These are phyloP conservation scores for Lethenteron camtschaticum DNA, from an alignment of 2,113 vertebrate species.

Conservation along the genomic window DNA sequence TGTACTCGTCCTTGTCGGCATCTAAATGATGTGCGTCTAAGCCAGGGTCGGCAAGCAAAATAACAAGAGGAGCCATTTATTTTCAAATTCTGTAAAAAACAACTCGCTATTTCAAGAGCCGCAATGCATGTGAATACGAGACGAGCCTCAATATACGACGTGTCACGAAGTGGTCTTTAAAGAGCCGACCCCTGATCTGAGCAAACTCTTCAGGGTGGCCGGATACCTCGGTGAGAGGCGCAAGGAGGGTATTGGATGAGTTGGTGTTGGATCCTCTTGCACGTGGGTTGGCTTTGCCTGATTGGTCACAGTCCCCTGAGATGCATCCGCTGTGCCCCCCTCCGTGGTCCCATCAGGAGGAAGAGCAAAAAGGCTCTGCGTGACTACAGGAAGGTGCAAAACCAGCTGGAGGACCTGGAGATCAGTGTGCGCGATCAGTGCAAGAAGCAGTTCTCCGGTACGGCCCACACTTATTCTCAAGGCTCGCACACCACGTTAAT, in stretches of 20 bases:
- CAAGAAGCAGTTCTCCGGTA: slow-evolving; percentile 96
- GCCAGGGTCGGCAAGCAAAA: not conserved
- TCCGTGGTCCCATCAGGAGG: slow-evolving; percentile 30
- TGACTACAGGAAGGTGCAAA: slow-evolving; percentile 97
- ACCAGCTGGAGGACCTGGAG: slow-evolving; percentile 88
- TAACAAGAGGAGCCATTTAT: not conserved
- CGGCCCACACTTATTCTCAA: not conserved
- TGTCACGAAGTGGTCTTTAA: too few relatives aligned
- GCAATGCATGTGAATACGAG: too few relatives aligned
- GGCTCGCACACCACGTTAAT: too few relatives aligned
- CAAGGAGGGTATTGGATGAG: not conserved
- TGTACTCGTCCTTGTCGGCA: not conserved
- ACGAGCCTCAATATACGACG: too few relatives aligned
- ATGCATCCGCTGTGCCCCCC: not conserved
- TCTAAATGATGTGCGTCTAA: not conserved
- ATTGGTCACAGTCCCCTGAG: not conserved
- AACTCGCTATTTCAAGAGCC: too few relatives aligned
- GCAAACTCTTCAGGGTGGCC: not conserved
- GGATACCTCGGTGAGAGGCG: not conserved
- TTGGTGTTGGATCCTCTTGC: not conserved
- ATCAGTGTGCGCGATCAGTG: slow-evolving; percentile 91
- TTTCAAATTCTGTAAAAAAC: too few relatives aligned
- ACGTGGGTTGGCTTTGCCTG: not conserved
- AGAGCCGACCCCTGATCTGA: not conserved
- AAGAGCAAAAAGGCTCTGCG: slow-evolving; percentile 90